These are phyloP conservation scores for Aphelenchoides avenae DNA, from an alignment of 1,140 invertebrate species.

Conservation along the genomic window DNA sequence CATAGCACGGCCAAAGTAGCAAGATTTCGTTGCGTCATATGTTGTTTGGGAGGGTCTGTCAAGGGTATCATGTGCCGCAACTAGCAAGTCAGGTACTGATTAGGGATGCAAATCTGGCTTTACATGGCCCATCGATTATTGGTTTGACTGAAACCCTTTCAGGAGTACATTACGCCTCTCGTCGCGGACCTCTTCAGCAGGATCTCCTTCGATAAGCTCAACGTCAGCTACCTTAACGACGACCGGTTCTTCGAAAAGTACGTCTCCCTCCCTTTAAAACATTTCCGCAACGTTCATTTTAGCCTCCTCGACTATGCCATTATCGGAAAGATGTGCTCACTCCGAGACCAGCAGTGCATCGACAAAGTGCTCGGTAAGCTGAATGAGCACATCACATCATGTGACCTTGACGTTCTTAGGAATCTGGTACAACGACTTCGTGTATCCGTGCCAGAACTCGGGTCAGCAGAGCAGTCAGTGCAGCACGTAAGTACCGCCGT, in stretches of 20 bases:
- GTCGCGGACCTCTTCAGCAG: conserved; percentile 28
- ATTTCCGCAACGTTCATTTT: conserved; percentile 5
- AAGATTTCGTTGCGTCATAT: no score
- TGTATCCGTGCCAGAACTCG: conserved; percentile 33
- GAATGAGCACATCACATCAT: no score
- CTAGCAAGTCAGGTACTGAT: no score
- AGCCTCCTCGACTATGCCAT: conserved; percentile 34
- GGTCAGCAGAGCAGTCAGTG: conserved; percentile 36
- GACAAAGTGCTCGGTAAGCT: conserved; percentile 29
- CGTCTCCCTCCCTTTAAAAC: conserved; percentile 5
- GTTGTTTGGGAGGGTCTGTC: no score
- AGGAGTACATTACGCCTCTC: conserved; percentile 34
- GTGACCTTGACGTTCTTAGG: no score
- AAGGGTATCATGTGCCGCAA: no score
- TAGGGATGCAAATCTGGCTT: no score
- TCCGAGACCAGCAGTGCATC: conserved; percentile 36
- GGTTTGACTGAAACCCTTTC: no score
- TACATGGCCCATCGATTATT: no score
- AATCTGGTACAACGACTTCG: conserved; percentile 39
- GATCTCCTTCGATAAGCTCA: conserved; percentile 34
- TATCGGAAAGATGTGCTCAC: conserved; percentile 37
- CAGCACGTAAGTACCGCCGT: conserved; percentile 7
- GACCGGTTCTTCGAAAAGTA: conserved; percentile 46
- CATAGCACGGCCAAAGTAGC: no score
- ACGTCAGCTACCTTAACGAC: conserved; percentile 34